phyloP scores from a whole-genome alignment of 2,797 vertebrate genomes.

The Artibeus jamaicensis region DNA sequence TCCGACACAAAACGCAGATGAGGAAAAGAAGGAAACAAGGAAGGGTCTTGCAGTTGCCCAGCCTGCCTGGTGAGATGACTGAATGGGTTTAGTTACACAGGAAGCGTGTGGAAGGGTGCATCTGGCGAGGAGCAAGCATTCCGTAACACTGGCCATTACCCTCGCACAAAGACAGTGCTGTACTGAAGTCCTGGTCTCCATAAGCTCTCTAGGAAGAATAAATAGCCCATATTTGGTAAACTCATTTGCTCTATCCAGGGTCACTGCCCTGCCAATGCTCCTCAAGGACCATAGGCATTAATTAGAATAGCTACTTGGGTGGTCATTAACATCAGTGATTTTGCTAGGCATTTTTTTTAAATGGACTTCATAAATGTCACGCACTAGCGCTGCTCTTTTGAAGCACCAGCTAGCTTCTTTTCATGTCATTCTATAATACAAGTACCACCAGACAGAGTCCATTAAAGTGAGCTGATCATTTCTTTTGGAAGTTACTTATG shows the following conservation, averaged over 20 bases:
- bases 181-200: background rate
- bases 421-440: background rate
- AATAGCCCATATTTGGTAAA: constrained; percentile 59
- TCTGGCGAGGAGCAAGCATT: background rate
- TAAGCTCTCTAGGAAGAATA: constrained; percentile 47
- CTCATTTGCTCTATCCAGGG: background rate
- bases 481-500: background rate
- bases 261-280: constrained; percentile 40
- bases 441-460: background rate
- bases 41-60: background rate
- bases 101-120: background rate
- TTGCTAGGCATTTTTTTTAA: background rate
- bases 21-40: background rate
- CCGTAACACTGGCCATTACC: background rate
- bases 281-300: constrained; percentile 24
- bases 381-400: background rate
- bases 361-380: constrained; percentile 47
- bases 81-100: background rate
- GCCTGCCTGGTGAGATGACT: background rate
- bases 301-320: constrained; percentile 55
- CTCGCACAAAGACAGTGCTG: background rate
- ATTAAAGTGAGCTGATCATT: background rate
- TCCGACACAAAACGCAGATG: background rate
- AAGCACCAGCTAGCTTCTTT: constrained; percentile 43
- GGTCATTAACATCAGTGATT: constrained; percentile 54